Percentiles rank a stretch among this genome's conserved stretches.
Evolutionary conservation across 1,140 invertebrate species (phyloP).

Genomic region (Lasioglossum albipes): DNA sequence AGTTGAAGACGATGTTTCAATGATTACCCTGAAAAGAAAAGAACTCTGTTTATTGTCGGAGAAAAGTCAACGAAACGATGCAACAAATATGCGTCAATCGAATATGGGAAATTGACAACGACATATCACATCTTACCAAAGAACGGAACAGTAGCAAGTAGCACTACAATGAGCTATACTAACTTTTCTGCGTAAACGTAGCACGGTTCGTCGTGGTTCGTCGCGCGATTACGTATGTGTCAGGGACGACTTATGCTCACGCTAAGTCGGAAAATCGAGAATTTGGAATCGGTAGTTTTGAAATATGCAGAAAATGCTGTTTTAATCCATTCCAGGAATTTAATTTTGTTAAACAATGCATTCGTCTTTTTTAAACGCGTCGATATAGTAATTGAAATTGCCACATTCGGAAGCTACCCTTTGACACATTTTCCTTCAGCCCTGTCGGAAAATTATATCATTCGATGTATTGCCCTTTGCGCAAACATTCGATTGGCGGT

Average conservation of each 20-base stretch:
- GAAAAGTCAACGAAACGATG: neutral
- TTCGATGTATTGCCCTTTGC: neutral
- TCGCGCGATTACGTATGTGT: neutral
- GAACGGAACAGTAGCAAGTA: neutral
- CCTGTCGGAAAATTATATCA: conserved; percentile 18
- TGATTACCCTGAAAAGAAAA: neutral
- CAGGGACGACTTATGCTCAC: neutral
- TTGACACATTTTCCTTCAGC: neutral
- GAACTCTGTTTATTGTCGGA: neutral
- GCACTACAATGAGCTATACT: conserved; percentile 10
- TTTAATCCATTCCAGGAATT: neutral
- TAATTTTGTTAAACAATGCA: neutral
- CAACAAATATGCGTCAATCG: neutral
- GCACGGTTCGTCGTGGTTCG: no score
- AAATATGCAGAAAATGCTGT: neutral
- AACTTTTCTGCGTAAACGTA: conserved; percentile 7
- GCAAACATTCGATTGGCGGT: neutral
- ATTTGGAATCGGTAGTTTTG: neutral
- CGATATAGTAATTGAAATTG: neutral
- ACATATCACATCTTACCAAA: neutral
- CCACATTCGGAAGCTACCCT: neutral
- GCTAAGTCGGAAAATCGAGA: neutral
- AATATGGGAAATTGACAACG: neutral
- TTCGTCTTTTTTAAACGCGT: neutral
- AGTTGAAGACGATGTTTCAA: neutral